Conservation (phyloP, 92 coral and sea anemone genomes). For the Galaxea fascicularis region DNA sequence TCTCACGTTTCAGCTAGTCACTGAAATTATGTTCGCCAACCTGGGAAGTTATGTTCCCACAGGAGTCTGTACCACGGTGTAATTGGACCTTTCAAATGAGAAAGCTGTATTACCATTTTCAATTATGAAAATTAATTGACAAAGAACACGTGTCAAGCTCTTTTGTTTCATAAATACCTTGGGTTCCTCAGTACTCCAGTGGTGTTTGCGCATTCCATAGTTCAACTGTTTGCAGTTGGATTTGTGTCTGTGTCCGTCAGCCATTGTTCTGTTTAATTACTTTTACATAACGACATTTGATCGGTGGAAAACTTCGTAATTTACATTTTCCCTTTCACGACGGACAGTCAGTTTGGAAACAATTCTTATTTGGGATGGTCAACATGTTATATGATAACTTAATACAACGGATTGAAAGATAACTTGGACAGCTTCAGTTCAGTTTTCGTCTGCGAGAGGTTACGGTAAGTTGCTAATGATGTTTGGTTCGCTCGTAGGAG, state of each 20-base stretch:
- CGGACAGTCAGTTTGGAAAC: not conserved
- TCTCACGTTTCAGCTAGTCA: not conserved
- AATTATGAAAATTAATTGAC: conserved; percentile 33
- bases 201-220: conserved; percentile 42
- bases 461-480: conserved; percentile 17
- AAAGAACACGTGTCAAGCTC: conserved; percentile 40
- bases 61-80: not conserved
- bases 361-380: conserved; percentile 4
- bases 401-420: conserved; percentile 14
- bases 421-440: not conserved
- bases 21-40: not conserved
- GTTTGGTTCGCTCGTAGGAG: not conserved
- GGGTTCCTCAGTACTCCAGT: conserved; percentile 3
- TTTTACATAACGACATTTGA: conserved; percentile 7
- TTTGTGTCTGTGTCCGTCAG: conserved; percentile 10
- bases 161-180: conserved; percentile 29
- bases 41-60: not conserved
- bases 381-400: conserved; percentile 14
- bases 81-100: conserved; percentile 36
- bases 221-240: conserved; percentile 33
- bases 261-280: conserved; percentile 49
- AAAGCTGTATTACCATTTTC: conserved; percentile 36
- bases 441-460: not conserved
- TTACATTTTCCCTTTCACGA: conserved; percentile 22
- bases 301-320: conserved; percentile 20